Conservation (phyloP, 2,113 vertebrate species). For the Microtus oregoni region DNA sequence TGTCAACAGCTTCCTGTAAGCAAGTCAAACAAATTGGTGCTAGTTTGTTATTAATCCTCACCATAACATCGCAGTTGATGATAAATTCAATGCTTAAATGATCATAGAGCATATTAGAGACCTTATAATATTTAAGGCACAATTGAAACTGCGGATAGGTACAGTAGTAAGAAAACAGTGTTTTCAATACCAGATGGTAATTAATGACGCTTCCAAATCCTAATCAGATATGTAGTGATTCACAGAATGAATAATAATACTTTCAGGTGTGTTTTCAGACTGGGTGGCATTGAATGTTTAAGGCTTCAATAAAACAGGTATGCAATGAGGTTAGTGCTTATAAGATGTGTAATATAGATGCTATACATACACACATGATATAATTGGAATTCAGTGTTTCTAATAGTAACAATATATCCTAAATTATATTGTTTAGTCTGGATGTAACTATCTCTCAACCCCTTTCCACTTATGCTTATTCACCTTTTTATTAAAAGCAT, state of each 20-base stretch:
- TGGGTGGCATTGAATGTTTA: background rate
- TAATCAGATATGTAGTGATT: conserved; percentile 12
- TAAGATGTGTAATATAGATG: background rate
- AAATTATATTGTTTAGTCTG: background rate
- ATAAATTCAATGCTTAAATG: conserved; percentile 10
- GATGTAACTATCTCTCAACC: background rate
- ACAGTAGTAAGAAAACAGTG: background rate
- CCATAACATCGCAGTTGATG: background rate
- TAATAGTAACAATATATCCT: conserved; percentile 11
- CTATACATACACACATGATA: background rate
- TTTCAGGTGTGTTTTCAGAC: background rate
- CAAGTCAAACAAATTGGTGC: background rate
- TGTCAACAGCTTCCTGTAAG: background rate
- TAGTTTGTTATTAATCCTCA: background rate
- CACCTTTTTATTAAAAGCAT: background rate
- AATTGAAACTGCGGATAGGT: background rate
- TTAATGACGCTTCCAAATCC: background rate
- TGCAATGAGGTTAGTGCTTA: background rate
- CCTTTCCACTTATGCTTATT: background rate
- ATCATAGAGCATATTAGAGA: background rate
- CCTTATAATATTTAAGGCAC: background rate
- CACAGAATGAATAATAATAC: background rate
- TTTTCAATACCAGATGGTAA: conserved; percentile 20
- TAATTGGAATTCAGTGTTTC: background rate
- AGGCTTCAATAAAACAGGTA: background rate